Base-by-base conservation (phyloP, 2,113 vertebrate genomes). In the Oxyruncus cristatus region DNA sequence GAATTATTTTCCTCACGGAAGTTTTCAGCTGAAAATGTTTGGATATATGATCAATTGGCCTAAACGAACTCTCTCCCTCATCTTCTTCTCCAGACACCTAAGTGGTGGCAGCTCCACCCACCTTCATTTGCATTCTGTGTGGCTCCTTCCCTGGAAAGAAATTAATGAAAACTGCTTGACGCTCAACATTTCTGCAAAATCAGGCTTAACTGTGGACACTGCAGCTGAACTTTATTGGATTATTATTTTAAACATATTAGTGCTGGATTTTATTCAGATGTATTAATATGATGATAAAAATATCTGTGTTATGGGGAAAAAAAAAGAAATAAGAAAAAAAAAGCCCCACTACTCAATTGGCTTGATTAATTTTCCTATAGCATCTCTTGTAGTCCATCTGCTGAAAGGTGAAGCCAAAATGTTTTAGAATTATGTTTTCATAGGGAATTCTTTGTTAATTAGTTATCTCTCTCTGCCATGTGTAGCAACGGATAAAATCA, bases 361-460 rank as follows among this genome's bases (percentile, higher is more conserved):
- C 88, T 96, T 85, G 92, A 89, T 95, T 89, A 42, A 72, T 96
- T 95, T 93, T 75, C 70, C 91, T 92, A 23, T 92, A 95, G 80
- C 86, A 82, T 92, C 94, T 95, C 78, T 92, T 95, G 76, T 92
- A 85, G 95, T 93, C 96, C 97, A 97, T 97, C 97, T 97, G 97
- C 94, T 96, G 92, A 96, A 96, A 96, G 78, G 78, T 91, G 95
- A 94, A 96, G 97, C 97, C 97, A 97, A 97, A 97, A 96, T 93
- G 18, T 74, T 97, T 96, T 92, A 95, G 95, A 96, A 92, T 97
- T 97, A 97, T 96, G 93, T 96, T 97, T 97, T 97, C 97, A 93
- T 62, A 88, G 97, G 97, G 97, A 97, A 92, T 97, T 97, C 95
- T 95, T 63, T 95, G 92, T 93, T 97, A 97, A 97, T 97, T 97